Evolutionary conservation across 2,888 invertebrate species (phyloP).

Genomic region (Serrognathus titanus): DNA sequence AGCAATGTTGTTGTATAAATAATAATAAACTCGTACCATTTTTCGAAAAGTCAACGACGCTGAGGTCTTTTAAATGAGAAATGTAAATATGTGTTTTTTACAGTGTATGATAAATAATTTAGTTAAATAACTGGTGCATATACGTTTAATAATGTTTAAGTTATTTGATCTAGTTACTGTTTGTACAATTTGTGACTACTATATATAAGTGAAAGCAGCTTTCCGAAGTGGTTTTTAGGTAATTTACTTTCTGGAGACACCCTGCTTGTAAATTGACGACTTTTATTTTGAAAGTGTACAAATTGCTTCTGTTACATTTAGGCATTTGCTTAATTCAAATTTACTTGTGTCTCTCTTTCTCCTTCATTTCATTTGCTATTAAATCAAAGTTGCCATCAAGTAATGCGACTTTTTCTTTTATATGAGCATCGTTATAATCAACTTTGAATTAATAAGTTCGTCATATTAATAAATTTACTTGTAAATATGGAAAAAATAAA

Average conservation of each 20-base stretch:
- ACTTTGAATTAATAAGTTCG: not conserved
- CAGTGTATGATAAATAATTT: conserved; percentile 15
- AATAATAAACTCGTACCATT: not conserved
- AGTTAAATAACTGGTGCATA: conserved; percentile 13
- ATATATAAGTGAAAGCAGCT: conserved; percentile 16
- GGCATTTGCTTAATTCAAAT: conserved; percentile 6
- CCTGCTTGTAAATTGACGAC: conserved; percentile 8
- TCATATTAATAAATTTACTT: conserved; percentile 1
- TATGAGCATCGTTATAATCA: not conserved
- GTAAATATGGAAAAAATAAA: conserved; percentile 8
- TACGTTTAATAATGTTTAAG: conserved; percentile 13
- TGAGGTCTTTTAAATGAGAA: not conserved
- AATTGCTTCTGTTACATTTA: conserved; percentile 13
- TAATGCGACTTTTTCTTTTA: not conserved
- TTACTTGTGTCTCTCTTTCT: conserved; percentile 2
- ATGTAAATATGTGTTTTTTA: conserved; percentile 20
- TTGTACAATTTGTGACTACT: conserved; percentile 12
- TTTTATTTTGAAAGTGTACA: conserved; percentile 10
- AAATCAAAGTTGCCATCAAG: conserved; percentile 3
- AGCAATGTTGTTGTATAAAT: conserved; percentile 1
- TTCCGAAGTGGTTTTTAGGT: conserved; percentile 10
- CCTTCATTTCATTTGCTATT: not conserved
- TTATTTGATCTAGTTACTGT: conserved; percentile 13
- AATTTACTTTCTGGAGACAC: conserved; percentile 15
- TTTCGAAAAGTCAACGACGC: no score